Evolutionary conservation across 2,888 invertebrate genomes (phyloP), one percentile per base, ranked within the genome.

Genomic region (Diarsia brunnea): DNA sequence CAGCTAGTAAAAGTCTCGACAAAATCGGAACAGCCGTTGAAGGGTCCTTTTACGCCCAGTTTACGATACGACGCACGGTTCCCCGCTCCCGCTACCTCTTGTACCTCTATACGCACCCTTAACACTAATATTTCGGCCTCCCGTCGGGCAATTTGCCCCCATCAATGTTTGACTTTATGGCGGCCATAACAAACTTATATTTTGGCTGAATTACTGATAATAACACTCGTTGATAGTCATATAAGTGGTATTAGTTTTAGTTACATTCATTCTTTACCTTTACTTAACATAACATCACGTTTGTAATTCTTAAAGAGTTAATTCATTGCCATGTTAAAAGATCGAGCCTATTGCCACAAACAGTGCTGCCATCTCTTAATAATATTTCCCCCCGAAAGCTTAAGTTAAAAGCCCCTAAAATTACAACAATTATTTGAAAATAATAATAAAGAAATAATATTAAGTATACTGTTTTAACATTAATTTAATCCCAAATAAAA

Each of bases 91-190:
- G 63, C 63, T 64, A 24, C 12, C 45, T 45, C 55, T 31, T 1
- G 49, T 31, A 1, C 5, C 19, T 31, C 4, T 47, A 7, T 14
- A 12, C 47, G 7, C 12, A 65, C 12, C 31, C 31, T 51, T 10
- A 63, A 11, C n/a, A 65, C n/a, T 49, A 66, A 69, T 81, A 81
- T 66, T 70, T 58, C 38, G 60, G 38, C 14, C 53, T 70, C 81
- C 81, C 72, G 43, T 21, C 12, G 74, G 43, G 79, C 43, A 69
- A 84, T 69, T 31, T 3, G 21, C 21, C 38, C 8, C 21, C 71
- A 79, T 69, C 66, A 83, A 81, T 69, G n/a, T 11, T 21, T 4
- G 1, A 61, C 4, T 81, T 84, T 84, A 81, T 73, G 55, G 1
- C 5, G 4, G 69, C 8, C 27, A 70, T 79, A 81, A 73, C 27